phyloP scores from a whole-genome alignment of 2,888 invertebrate species.

The Miltochrista miniata region DNA sequence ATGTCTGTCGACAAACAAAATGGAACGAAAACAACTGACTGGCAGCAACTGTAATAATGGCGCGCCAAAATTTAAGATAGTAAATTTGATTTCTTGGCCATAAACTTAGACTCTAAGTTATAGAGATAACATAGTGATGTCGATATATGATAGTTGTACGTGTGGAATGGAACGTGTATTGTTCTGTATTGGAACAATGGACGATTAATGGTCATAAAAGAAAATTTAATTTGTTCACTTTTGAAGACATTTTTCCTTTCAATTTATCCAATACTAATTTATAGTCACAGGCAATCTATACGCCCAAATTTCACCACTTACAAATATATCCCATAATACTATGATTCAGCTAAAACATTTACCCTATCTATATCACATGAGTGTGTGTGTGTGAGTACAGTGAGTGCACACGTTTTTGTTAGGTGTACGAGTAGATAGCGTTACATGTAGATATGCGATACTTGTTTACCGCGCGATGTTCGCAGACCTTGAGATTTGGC shows the following conservation, averaged over 20 bases:
- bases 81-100: too few relatives aligned
- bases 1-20: too few relatives aligned
- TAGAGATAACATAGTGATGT: too few relatives aligned
- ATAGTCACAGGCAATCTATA: too few relatives aligned
- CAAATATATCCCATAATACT: not conserved
- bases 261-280: too few relatives aligned
- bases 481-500: slow-evolving; percentile 82
- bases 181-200: slow-evolving; percentile 18
- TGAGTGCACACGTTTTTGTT: slow-evolving; percentile 13
- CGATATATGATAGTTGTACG: slow-evolving; percentile 18
- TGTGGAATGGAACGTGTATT: slow-evolving; percentile 8
- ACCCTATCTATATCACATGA: slow-evolving; percentile 26
- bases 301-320: too few relatives aligned
- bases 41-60: not conserved
- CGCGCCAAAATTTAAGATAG: too few relatives aligned
- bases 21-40: too few relatives aligned
- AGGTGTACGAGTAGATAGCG: slow-evolving; percentile 20
- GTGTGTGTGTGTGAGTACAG: not conserved
- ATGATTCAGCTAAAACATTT: not conserved
- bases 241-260: too few relatives aligned
- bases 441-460: slow-evolving; percentile 43
- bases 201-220: slow-evolving; percentile 19
- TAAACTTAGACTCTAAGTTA: too few relatives aligned
- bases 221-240: not conserved
- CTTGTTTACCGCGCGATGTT: slow-evolving; percentile 76